These are phyloP conservation scores for Triplophysa tibetana DNA, from an alignment of 2,113 vertebrate species.

Conservation along the genomic window DNA sequence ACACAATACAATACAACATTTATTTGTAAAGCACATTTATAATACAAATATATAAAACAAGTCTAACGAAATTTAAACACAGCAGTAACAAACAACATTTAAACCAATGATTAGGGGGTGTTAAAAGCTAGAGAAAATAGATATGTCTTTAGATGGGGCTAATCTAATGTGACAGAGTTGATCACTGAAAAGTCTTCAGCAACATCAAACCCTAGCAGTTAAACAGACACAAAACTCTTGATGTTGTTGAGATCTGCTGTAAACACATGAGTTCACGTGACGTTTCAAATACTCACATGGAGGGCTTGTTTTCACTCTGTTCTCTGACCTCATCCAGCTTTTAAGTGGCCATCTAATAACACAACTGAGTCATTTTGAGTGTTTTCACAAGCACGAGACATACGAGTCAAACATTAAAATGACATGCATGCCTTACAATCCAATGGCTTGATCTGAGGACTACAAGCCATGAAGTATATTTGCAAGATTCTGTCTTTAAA, in stretches of 20 bases:
- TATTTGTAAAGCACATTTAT: too few relatives aligned
- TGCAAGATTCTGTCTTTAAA: not conserved
- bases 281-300: constrained; percentile 51
- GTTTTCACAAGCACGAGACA: constrained; percentile 1
- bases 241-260: constrained; percentile 20
- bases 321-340: constrained; percentile 69
- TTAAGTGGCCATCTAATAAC: constrained; percentile 66
- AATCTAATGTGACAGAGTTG: not conserved
- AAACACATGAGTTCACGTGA: constrained; percentile 44
- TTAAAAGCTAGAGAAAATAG: too few relatives aligned
- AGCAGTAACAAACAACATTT: too few relatives aligned
- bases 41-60: too few relatives aligned
- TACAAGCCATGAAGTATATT: not conserved
- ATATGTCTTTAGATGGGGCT: too few relatives aligned
- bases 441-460: not conserved
- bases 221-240: not conserved
- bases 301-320: constrained; percentile 56
- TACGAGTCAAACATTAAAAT: not conserved
- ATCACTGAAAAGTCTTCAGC: constrained; percentile 20
- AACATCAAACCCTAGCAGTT: constrained; percentile 3
- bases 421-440: not conserved
- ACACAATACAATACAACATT: too few relatives aligned
- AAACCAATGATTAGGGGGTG: too few relatives aligned
- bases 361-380: constrained; percentile 10
- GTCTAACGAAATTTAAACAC: too few relatives aligned